Evolutionary conservation across 1,140 invertebrate genomes (phyloP), one percentile per base, ranked within the genome.

Genomic region (Wasmannia auropunctata): DNA sequence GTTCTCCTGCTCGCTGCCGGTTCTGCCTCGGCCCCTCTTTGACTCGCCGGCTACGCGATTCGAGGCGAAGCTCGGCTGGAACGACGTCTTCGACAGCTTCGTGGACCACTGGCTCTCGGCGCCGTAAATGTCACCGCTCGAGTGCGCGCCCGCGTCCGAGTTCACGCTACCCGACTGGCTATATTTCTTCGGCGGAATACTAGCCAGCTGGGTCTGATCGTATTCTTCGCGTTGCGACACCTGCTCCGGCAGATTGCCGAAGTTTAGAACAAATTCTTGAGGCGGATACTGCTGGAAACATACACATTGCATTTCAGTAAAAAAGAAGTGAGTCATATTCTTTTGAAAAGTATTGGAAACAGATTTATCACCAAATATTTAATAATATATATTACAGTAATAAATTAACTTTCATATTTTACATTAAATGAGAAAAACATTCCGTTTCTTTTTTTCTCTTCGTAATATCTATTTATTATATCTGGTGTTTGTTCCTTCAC

Each of bases 101-200:
- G 96, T 96, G 1, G 97, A 97, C 97, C 97, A 97, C 58, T 96
- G 96, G 7, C 96, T 96, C 63, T 96, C 95, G 0, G 94, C 92
- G 1, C 94, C 94, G 65, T 95, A 94, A 79, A 95, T 95, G 75
- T 95, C 95, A 22, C 88, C 86, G 69, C 56, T 65, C 8, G 65
- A 80, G 19, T 69, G 22, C 3, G 10, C 69, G 14, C 7, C 8
- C 8, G 37, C 77, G 1, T 69, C 83, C 11, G 77, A 2, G 54
- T n/a, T 70, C 8, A 70, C 25, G 46, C 22, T 31, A 86, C 76
- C 8, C 3, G 79, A 40, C 0, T 83, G 87, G 19, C 76, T 90
- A 88, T 86, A 87, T 46, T 92, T 93, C n/a, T 85, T 83, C 7
- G 89, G 43, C 14, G 70, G 2, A n/a, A 67, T 34, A 46, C 70